Conservation (phyloP, 2,888 invertebrate genomes). For the Drosophila longiperda region DNA sequence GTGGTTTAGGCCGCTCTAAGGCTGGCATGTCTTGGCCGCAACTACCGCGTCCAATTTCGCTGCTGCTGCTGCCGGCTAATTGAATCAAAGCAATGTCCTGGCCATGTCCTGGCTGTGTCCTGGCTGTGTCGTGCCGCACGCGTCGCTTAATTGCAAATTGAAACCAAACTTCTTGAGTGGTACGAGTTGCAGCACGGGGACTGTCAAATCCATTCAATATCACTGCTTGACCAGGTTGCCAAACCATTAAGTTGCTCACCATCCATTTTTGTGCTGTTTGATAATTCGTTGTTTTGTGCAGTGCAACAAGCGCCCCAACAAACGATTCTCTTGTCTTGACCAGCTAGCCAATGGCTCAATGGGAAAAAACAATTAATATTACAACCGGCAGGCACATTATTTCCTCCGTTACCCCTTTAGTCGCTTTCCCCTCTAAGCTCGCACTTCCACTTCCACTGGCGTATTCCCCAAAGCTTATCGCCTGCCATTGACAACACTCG, state of each 20-base stretch:
- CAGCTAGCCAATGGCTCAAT: slow-evolving; percentile 47
- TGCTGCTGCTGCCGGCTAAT: slow-evolving; percentile 61
- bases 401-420: background rate
- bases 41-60: background rate
- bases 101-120: slow-evolving; percentile 27
- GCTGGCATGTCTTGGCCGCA: slow-evolving; percentile 39
- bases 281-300: slow-evolving; percentile 13
- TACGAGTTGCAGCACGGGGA: slow-evolving; percentile 31
- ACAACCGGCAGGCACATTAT: slow-evolving; percentile 79
- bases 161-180: slow-evolving; percentile 66
- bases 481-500: slow-evolving; percentile 72
- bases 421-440: background rate
- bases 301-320: slow-evolving; percentile 18
- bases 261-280: slow-evolving; percentile 11
- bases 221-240: slow-evolving; percentile 43
- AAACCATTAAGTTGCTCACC: slow-evolving; percentile 2
- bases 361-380: slow-evolving; percentile 75
- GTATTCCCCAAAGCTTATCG: slow-evolving; percentile 51
- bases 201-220: slow-evolving; percentile 74
- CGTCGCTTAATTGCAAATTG: slow-evolving; percentile 72
- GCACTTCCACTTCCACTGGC: background rate
- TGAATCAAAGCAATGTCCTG: slow-evolving; percentile 73
- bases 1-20: slow-evolving; percentile 51
- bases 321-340: slow-evolving; percentile 53
- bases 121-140: slow-evolving; percentile 53